Percentiles rank a stretch among this genome's conserved stretches.
These are phyloP conservation scores for Pomatorhinus ruficollis DNA, from an alignment of 2,113 vertebrate species.

Conservation along the genomic window DNA sequence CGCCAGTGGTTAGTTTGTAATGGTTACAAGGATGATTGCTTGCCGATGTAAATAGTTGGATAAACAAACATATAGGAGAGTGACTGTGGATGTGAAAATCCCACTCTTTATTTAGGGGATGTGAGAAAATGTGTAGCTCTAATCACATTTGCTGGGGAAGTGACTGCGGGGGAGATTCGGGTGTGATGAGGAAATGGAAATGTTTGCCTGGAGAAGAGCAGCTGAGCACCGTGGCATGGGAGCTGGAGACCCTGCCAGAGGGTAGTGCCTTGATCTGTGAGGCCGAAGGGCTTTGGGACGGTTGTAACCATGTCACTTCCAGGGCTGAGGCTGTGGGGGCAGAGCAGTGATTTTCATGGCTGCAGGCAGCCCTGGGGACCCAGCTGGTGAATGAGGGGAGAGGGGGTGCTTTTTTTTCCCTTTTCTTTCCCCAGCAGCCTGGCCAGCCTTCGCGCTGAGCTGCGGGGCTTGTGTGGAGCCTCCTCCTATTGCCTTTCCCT, in stretches of 20 bases:
- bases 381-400: not conserved
- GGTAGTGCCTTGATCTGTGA: fast-evolving
- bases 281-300: fast-evolving
- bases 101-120: not conserved
- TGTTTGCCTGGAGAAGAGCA: not conserved
- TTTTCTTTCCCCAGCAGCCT: not conserved
- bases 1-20: not conserved
- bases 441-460: not conserved
- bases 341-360: not conserved
- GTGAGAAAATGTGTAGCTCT: not conserved
- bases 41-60: not conserved
- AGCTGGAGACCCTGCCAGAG: not conserved
- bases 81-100: not conserved
- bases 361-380: not conserved
- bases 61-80: not conserved
- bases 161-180: not conserved
- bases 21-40: not conserved
- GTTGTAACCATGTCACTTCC: fast-evolving
- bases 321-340: not conserved
- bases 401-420: not conserved
- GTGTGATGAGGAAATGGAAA: slow-evolving; percentile 1
- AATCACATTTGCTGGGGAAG: not conserved
- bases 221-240: fast-evolving
- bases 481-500: not conserved
- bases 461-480: fast-evolving